Conservation (phyloP, 2,113 vertebrate species). For the Holacanthus passer region DNA sequence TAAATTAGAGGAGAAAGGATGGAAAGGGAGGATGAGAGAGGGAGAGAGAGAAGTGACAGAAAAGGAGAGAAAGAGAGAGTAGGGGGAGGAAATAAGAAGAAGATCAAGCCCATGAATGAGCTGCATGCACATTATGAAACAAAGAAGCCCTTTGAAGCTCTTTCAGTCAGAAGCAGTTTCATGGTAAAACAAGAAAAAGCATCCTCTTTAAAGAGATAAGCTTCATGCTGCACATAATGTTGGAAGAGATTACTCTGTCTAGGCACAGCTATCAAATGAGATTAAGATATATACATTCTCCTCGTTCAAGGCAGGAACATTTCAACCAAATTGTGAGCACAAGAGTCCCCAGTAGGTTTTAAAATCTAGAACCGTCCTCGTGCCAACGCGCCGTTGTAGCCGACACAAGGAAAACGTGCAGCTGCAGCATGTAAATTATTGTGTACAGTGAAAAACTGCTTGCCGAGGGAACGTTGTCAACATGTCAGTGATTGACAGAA, state of each 20-base stretch:
- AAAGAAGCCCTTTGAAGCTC: constrained; percentile 86
- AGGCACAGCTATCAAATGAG: constrained; percentile 84
- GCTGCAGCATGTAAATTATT: constrained; percentile 82
- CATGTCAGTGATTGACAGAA: constrained; percentile 80
- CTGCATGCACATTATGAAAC: constrained; percentile 86
- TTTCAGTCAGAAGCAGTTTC: constrained; percentile 86
- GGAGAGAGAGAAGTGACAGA: constrained; percentile 46
- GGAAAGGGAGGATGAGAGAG: constrained; percentile 21
- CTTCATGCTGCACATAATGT: constrained; percentile 83
- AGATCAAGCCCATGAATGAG: constrained; percentile 83
- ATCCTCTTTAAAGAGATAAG: constrained; percentile 86
- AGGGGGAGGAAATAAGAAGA: constrained; percentile 71
- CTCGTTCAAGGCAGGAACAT: constrained; percentile 64
- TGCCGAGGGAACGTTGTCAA: constrained; percentile 75
- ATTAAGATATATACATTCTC: constrained; percentile 83
- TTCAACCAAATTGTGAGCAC: constrained; percentile 68
- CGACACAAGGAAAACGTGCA: constrained; percentile 66
- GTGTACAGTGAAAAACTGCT: constrained; percentile 79
- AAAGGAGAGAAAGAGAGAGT: constrained; percentile 53
- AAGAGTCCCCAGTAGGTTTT: constrained; percentile 62
- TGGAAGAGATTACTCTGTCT: constrained; percentile 84
- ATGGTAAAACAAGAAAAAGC: constrained; percentile 85
- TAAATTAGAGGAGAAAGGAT: constrained; percentile 45
- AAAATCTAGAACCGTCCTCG: constrained; percentile 56
- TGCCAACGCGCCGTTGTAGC: constrained; percentile 61